Evolutionary conservation across 2,888 invertebrate genomes (phyloP).

Genomic region (Andrena chrysosceles): DNA sequence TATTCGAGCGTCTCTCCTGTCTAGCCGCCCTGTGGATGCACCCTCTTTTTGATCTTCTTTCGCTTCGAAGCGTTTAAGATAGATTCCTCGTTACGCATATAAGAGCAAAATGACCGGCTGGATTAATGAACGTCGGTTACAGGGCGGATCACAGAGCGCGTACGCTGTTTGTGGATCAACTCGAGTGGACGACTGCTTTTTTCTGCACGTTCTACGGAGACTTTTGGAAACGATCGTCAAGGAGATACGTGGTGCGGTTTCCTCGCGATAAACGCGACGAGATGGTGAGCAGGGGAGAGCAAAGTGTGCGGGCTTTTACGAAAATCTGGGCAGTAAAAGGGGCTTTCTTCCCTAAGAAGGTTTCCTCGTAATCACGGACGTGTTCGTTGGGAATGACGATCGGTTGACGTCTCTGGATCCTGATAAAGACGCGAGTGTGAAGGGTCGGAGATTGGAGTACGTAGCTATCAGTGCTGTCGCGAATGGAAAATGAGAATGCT

Average conservation of each 20-base stretch:
- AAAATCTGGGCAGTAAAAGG: conserved; percentile 41
- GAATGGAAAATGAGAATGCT: neutral
- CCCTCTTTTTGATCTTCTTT: neutral
- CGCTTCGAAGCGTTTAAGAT: neutral
- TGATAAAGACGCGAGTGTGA: conserved; percentile 59
- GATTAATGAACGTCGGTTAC: conserved; percentile 36
- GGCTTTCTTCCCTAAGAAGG: conserved; percentile 21
- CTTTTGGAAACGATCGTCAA: neutral
- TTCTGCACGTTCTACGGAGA: neutral
- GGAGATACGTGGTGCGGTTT: neutral
- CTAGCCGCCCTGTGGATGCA: neutral
- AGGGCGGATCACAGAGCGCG: neutral
- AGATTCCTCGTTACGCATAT: neutral
- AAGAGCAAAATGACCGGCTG: neutral
- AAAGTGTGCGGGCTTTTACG: conserved; percentile 10
- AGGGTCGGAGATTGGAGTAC: conserved; percentile 22
- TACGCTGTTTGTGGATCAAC: neutral
- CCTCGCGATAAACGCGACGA: conserved; percentile 2
- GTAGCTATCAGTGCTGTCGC: neutral
- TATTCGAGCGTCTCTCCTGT: conserved; percentile 5
- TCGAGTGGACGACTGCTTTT: neutral
- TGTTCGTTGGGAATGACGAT: conserved; percentile 52
- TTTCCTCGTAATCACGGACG: conserved; percentile 59
- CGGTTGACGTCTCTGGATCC: conserved; percentile 47
- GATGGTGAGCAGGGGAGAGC: conserved; percentile 24